Conservation (phyloP, 2,888 invertebrate genomes). For the Sinohyriopsis cumingii region DNA sequence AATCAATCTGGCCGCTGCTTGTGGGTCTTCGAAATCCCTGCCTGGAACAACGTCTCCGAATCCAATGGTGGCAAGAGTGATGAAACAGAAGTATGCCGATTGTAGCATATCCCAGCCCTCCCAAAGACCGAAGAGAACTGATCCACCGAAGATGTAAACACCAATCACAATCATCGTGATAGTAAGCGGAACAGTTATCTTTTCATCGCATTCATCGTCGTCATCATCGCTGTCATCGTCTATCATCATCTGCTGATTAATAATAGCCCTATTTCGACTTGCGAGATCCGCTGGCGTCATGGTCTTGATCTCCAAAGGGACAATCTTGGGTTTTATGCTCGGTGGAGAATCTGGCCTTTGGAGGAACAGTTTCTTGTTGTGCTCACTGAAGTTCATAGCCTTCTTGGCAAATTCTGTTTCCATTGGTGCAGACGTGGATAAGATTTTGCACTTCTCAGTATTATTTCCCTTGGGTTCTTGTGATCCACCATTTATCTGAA, state of each 20-base stretch:
- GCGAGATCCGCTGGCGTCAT: slow-evolving; percentile 38
- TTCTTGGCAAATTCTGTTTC: slow-evolving; percentile 44
- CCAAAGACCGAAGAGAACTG: slow-evolving; percentile 70
- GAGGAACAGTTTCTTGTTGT: slow-evolving; percentile 13
- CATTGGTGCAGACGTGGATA: slow-evolving; percentile 32
- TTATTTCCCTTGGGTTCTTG: slow-evolving; percentile 47
- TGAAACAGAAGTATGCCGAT: slow-evolving; percentile 71
- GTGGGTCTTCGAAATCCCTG: slow-evolving; percentile 62
- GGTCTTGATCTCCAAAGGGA: slow-evolving; percentile 54
- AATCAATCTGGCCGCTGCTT: slow-evolving; percentile 64
- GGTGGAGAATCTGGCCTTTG: background rate
- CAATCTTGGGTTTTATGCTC: slow-evolving; percentile 44
- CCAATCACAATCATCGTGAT: slow-evolving; percentile 71
- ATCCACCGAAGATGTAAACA: slow-evolving; percentile 69
- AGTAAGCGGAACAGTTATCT: slow-evolving; percentile 70
- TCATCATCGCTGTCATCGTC: slow-evolving; percentile 64
- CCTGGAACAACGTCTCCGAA: slow-evolving; percentile 70
- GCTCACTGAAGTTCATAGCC: slow-evolving; percentile 25
- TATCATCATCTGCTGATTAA: slow-evolving; percentile 50
- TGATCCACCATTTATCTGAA: slow-evolving; percentile 45
- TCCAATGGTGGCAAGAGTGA: slow-evolving; percentile 71
- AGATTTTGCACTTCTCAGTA: slow-evolving; percentile 46
- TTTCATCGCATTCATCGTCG: slow-evolving; percentile 58
- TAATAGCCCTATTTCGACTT: slow-evolving; percentile 40
- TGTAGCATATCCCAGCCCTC: slow-evolving; percentile 69